Conservation (phyloP, 2,797 vertebrate genomes). For the Tokudaia tokunoshimensis region DNA sequence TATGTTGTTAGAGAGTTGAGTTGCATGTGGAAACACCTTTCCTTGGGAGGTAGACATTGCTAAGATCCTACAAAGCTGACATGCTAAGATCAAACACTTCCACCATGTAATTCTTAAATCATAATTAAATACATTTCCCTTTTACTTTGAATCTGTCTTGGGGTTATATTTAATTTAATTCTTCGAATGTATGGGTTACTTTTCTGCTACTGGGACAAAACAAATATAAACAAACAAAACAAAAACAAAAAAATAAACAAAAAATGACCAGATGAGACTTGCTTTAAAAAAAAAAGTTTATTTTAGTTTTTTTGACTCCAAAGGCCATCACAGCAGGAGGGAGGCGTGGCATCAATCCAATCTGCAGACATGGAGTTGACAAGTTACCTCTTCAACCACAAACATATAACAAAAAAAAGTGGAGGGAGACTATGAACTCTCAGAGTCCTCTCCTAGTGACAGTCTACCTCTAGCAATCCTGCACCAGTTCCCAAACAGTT, state of each 20-base stretch:
- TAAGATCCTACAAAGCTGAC: background rate
- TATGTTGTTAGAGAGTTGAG: background rate
- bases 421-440: no score
- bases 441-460: no score
- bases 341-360: background rate
- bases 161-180: background rate
- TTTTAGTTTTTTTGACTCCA: background rate
- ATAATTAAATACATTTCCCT: background rate
- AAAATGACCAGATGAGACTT: background rate
- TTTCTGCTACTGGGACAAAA: background rate
- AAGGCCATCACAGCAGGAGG: background rate
- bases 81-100: background rate
- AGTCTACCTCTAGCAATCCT: background rate
- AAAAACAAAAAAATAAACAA: background rate
- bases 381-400: no score
- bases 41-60: background rate
- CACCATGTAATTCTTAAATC: background rate
- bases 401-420: no score
- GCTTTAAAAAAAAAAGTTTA: background rate
- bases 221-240: background rate
- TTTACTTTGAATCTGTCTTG: background rate
- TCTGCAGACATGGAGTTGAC: background rate
- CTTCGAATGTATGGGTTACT: background rate
- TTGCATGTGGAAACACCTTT: background rate
- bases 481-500: no score